Conservation (phyloP, 2,888 invertebrate species). For the Slavum lentiscoides region DNA sequence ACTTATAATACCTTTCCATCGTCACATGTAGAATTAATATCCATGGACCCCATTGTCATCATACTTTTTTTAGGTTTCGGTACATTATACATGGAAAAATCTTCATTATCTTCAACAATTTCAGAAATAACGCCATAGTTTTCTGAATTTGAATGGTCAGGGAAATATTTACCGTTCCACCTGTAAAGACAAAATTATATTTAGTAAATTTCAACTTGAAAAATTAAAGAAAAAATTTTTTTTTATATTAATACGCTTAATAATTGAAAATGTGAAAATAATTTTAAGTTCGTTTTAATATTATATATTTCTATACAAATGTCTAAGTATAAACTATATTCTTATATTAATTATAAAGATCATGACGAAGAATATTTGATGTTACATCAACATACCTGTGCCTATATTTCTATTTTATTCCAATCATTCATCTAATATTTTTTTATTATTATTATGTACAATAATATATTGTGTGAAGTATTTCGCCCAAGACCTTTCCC, state of each 20-base stretch:
- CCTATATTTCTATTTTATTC: not conserved
- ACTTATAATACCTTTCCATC: slow-evolving; percentile 66
- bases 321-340: too few relatives aligned
- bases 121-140: slow-evolving; percentile 21
- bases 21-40: slow-evolving; percentile 65
- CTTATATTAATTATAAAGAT: too few relatives aligned
- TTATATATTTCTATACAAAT: too few relatives aligned
- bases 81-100: slow-evolving; percentile 26
- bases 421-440: not conserved
- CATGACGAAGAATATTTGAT: too few relatives aligned
- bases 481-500: too few relatives aligned
- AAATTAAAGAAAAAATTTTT: not conserved
- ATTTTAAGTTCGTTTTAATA: not conserved
- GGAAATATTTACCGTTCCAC: slow-evolving; percentile 40
- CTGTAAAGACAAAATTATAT: slow-evolving; percentile 16
- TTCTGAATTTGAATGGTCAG: slow-evolving; percentile 13
- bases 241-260: not conserved
- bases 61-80: not conserved
- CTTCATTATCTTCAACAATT: slow-evolving; percentile 43
- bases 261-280: not conserved
- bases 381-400: too few relatives aligned
- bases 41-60: slow-evolving; percentile 40
- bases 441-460: not conserved
- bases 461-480: not conserved
- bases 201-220: not conserved